Evolutionary conservation across 2,888 invertebrate genomes (phyloP), one percentile per base, ranked within the genome.

Genomic region (Achlya flavicornis): DNA sequence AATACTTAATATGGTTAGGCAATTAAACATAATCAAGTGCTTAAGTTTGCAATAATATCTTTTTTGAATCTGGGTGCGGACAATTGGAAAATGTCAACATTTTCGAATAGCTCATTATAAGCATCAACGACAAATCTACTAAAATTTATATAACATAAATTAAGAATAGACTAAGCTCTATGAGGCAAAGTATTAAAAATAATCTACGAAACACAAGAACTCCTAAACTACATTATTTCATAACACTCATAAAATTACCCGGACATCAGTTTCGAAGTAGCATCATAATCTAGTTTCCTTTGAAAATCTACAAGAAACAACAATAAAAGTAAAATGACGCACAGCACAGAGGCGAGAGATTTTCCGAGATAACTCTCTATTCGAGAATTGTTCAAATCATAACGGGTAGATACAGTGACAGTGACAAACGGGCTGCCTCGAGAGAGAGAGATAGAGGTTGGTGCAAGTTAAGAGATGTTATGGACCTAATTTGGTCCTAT

Each of bases 301-400:
- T 48, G 53, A 53, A 53, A 26, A 53, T 53, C 16, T 19, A n/a
- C 7, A 53, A 53, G 53, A 16, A 19, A 60, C 38, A 41, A 41
- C 41, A 16, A 19, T 14, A 60, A 41, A 41, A 60, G 26, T 41
- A 41, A 41, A 41, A 67, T 67, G 68, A 68, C 46, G 65, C 64
- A 38, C 65, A 64, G 71, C 53, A 53, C 53, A 53, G 53, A 19
- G 73, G 70, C 74, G 69, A 74, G 73, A 81, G 80, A 83, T 80
- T 72, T 68, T 63, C 71, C 70, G 61, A 80, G 86, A 88, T 85
- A 86, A 79, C 78, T 85, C 81, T 83, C 81, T 81, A 80, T 87
- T 81, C 81, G 84, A 78, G 83, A 77, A 85, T 86, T 85, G 84
- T 87, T 85, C 85, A 85, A 87, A 88, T 88, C 88, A 87, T 87